Evolutionary conservation across 2,888 invertebrate genomes (phyloP).

Genomic region (Synergus gifuensis): DNA sequence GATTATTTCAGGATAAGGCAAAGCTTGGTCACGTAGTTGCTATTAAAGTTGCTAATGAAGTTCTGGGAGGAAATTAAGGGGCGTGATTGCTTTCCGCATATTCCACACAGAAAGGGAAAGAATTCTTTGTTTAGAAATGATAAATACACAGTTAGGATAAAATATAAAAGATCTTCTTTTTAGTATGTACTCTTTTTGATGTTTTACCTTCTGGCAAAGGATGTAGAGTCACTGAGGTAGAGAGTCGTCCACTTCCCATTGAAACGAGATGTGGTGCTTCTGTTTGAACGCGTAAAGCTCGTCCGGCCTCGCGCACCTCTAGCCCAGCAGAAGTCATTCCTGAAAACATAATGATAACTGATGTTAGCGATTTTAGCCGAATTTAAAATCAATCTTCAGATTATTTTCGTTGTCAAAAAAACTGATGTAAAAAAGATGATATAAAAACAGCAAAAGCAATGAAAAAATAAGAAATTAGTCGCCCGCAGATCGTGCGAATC

Average conservation of each 20-base stretch:
- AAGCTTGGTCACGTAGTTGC: slow-evolving; percentile 41
- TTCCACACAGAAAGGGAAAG: neutral
- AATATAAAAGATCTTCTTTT: too few relatives aligned
- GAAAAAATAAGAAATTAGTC: too few relatives aligned
- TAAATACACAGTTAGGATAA: too few relatives aligned
- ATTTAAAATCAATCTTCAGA: too few relatives aligned
- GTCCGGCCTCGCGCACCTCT: slow-evolving; percentile 78
- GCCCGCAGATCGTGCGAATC: too few relatives aligned
- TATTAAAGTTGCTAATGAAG: slow-evolving; percentile 39
- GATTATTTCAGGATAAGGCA: slow-evolving; percentile 56
- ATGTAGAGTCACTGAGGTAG: slow-evolving; percentile 94
- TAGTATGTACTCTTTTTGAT: slow-evolving; percentile 9
- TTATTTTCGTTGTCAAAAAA: too few relatives aligned
- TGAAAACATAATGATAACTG: slow-evolving; percentile 58
- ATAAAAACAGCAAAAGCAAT: too few relatives aligned
- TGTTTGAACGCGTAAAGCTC: slow-evolving; percentile 84
- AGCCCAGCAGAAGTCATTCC: slow-evolving; percentile 74
- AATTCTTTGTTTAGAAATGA: neutral
- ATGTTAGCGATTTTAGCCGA: slow-evolving; percentile 31
- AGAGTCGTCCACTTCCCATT: slow-evolving; percentile 92
- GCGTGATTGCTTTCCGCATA: neutral
- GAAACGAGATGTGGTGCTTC: slow-evolving; percentile 95
- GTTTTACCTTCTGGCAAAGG: slow-evolving; percentile 91
- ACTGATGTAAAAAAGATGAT: too few relatives aligned
- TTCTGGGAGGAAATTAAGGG: neutral